Evolutionary conservation across 2,888 invertebrate species (phyloP).

Genomic region (Drosophila emarginata): DNA sequence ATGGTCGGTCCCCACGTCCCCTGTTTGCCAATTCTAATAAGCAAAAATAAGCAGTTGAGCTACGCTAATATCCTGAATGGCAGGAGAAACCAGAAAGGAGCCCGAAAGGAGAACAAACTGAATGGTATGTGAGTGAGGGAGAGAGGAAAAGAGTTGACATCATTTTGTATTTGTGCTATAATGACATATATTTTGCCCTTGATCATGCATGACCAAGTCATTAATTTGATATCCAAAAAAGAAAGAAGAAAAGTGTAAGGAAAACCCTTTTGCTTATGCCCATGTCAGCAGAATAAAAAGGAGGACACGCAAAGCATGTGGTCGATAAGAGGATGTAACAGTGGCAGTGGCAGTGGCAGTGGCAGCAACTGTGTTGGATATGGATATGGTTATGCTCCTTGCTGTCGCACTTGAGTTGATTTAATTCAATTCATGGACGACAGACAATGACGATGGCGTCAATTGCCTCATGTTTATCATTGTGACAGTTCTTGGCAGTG

Average conservation of each 20-base stretch:
- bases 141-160: slow-evolving; percentile 19
- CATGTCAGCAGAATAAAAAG: slow-evolving; percentile 1
- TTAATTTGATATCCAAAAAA: slow-evolving; percentile 52
- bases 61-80: slow-evolving; percentile 64
- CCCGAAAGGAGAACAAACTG: slow-evolving; percentile 36
- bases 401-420: slow-evolving; percentile 77
- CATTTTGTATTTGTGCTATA: slow-evolving; percentile 32
- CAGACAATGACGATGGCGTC: slow-evolving; percentile 79
- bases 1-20: slow-evolving; percentile 4
- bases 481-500: slow-evolving; percentile 64
- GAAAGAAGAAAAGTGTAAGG: background rate
- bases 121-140: background rate
- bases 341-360: background rate
- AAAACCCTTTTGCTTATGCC: slow-evolving; percentile 14
- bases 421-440: slow-evolving; percentile 78
- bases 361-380: background rate
- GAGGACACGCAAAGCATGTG: slow-evolving; percentile 10
- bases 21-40: slow-evolving; percentile 75
- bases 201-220: slow-evolving; percentile 69
- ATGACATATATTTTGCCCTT: slow-evolving; percentile 49
- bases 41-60: slow-evolving; percentile 69
- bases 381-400: slow-evolving; percentile 20
- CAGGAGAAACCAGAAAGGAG: slow-evolving; percentile 56
- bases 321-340: background rate
- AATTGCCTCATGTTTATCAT: slow-evolving; percentile 80